Evolutionary conservation across 2,888 invertebrate species (phyloP).

Genomic region (Cryptosula pallasiana): DNA sequence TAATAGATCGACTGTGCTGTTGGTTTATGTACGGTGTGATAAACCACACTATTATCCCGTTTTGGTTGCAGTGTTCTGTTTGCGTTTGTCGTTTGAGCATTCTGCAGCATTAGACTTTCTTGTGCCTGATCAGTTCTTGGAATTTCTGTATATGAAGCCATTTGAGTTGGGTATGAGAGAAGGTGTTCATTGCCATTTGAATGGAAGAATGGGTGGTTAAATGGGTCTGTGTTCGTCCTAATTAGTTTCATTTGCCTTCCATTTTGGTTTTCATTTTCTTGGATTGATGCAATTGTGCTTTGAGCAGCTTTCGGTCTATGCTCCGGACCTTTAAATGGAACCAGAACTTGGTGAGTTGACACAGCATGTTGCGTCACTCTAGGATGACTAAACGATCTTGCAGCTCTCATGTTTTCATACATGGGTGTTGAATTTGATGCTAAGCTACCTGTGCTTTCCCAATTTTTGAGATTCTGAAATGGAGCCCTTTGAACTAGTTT

Average conservation of each 20-base stretch:
- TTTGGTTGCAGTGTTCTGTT: not conserved
- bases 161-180: too few relatives aligned
- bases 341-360: not conserved
- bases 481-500: too few relatives aligned
- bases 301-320: not conserved
- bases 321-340: not conserved
- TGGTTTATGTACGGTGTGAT: not conserved
- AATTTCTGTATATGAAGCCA: too few relatives aligned
- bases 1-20: not conserved
- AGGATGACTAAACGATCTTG: not conserved
- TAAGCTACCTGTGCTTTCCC: constrained; percentile 12
- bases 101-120: too few relatives aligned
- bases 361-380: not conserved
- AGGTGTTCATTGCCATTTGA: not conserved
- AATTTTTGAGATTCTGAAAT: not conserved
- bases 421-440: not conserved
- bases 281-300: not conserved
- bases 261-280: not conserved
- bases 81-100: not conserved
- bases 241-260: too few relatives aligned
- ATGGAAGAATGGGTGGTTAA: not conserved
- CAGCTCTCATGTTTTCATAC: not conserved
- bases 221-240: not conserved
- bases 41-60: not conserved
- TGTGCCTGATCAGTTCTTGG: too few relatives aligned